Evolutionary conservation across 2,113 vertebrate genomes (phyloP).

Genomic region (Pseudolaguvia tuberculata): DNA sequence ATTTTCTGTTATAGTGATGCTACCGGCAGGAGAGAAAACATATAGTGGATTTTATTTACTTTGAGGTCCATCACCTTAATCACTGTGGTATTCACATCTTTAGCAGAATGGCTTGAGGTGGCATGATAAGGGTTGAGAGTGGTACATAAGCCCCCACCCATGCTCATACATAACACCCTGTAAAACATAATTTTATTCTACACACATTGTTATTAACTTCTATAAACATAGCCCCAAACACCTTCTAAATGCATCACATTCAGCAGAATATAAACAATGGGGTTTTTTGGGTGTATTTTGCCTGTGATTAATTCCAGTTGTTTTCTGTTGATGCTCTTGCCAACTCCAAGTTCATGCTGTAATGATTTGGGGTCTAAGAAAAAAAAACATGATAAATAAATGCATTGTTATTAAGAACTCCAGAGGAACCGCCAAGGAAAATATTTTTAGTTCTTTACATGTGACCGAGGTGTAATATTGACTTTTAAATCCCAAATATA

Average conservation of each 20-base stretch:
- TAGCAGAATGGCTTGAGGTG: no score
- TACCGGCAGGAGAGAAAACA: no score
- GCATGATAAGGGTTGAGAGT: no score
- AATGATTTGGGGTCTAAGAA: background rate
- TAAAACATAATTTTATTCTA: background rate
- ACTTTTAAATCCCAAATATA: slow-evolving; percentile 44
- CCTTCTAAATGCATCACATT: background rate
- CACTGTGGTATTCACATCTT: no score
- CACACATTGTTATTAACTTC: background rate
- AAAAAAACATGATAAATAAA: background rate
- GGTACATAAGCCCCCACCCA: no score
- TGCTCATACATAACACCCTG: background rate
- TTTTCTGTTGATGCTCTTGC: background rate
- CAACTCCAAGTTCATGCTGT: background rate
- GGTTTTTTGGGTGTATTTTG: background rate
- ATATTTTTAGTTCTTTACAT: background rate
- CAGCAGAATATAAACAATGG: background rate
- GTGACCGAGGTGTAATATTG: slow-evolving; percentile 32
- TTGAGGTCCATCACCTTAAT: no score
- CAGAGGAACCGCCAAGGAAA: background rate
- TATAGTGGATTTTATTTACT: no score
- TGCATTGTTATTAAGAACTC: background rate
- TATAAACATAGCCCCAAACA: background rate
- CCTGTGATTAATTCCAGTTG: background rate
- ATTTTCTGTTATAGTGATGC: no score